Percentiles rank a stretch among this genome's conserved stretches.
These are phyloP conservation scores for Tipula unca DNA, from an alignment of 2,888 invertebrate genomes.

Conservation along the genomic window DNA sequence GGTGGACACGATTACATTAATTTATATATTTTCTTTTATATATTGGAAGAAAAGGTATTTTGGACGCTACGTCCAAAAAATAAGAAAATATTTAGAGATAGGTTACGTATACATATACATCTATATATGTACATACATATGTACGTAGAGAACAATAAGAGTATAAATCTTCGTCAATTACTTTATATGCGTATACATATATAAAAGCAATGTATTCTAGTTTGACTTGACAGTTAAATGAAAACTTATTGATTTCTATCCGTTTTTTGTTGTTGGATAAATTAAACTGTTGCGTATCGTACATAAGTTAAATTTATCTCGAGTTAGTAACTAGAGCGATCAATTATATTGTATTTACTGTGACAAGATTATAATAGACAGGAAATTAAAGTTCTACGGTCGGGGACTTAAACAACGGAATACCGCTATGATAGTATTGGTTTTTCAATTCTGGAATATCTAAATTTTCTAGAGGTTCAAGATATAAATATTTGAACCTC, in stretches of 20 bases:
- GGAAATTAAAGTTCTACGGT: too few relatives aligned
- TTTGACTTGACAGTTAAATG: neutral
- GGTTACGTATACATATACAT: neutral
- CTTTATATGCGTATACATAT: neutral
- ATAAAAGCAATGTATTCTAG: neutral
- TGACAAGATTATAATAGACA: neutral
- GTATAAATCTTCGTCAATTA: neutral
- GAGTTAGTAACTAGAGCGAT: neutral
- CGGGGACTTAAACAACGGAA: too few relatives aligned
- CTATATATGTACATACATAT: too few relatives aligned
- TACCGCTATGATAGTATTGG: too few relatives aligned
- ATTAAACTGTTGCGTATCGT: neutral
- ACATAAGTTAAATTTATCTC: neutral
- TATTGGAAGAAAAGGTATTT: neutral
- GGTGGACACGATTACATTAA: conserved; percentile 8
- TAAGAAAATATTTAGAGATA: neutral
- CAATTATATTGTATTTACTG: neutral
- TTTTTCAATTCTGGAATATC: too few relatives aligned
- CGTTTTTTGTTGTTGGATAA: neutral
- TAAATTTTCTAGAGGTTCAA: too few relatives aligned
- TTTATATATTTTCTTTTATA: neutral
- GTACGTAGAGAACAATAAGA: neutral
- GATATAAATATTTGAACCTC: too few relatives aligned
- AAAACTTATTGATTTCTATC: neutral
- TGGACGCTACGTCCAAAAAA: neutral